These are phyloP conservation scores for Drosophila mercatorum DNA, from an alignment of 2,888 invertebrate species.

Conservation along the genomic window DNA sequence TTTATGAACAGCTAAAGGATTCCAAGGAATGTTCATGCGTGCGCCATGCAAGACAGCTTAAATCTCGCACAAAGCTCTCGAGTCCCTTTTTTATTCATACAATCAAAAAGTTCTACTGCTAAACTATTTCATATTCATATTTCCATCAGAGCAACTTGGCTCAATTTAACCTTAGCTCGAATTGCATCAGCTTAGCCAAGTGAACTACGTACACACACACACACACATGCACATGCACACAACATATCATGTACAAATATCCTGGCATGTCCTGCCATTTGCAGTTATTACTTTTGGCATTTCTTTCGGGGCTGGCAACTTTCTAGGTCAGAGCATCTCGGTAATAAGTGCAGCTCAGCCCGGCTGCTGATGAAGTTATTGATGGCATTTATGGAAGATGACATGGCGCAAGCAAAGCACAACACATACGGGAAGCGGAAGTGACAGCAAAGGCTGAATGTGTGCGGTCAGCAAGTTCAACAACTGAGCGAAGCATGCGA, in stretches of 20 bases:
- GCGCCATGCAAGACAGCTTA: neutral
- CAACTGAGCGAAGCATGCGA: constrained; percentile 11
- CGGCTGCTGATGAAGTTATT: constrained; percentile 62
- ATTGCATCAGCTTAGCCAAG: constrained; percentile 7
- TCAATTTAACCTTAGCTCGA: constrained; percentile 1
- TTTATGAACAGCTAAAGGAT: neutral
- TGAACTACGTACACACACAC: neutral
- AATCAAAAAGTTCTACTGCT: neutral
- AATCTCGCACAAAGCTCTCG: neutral
- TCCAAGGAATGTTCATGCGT: neutral
- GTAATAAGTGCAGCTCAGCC: constrained; percentile 43
- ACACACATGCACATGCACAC: neutral
- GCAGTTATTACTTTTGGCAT: constrained; percentile 50
- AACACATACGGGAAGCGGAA: constrained; percentile 28
- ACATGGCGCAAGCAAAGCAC: neutral
- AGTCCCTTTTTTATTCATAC: neutral
- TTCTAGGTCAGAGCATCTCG: constrained; percentile 56
- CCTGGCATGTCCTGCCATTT: constrained; percentile 8
- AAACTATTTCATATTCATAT: neutral
- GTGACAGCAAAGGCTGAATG: constrained; percentile 25
- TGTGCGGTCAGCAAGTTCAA: constrained; percentile 27
- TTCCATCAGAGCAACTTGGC: neutral
- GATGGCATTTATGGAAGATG: constrained; percentile 41
- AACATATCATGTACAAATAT: neutral
- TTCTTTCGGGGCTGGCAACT: constrained; percentile 22